A percentile compares a stretch with the other conserved stretches of the same genome.
phyloP scores from a whole-genome alignment of 2,888 invertebrate species.

The Listrodromus nycthemerus region DNA sequence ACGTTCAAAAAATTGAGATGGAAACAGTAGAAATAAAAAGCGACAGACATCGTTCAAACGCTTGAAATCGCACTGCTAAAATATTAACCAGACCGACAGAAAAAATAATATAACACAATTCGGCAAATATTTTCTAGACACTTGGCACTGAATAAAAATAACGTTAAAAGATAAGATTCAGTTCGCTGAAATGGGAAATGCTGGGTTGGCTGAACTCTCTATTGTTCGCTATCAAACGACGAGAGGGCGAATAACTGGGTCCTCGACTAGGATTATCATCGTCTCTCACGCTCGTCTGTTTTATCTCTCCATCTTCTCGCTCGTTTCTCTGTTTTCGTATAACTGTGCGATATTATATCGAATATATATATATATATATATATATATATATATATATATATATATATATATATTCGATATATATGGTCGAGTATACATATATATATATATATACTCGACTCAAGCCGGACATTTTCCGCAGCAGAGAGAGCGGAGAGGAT shows the following conservation, averaged over 20 bases:
- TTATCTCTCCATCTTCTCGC: constrained; percentile 45
- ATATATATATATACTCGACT: neutral
- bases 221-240: constrained; percentile 53
- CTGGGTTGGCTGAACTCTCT: constrained; percentile 47
- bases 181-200: constrained; percentile 11
- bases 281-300: constrained; percentile 32
- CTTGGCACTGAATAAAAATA: neutral
- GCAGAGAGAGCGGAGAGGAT: constrained; percentile 14
- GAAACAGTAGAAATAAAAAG: neutral
- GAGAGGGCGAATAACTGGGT: constrained; percentile 52
- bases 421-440: too few species aligned
- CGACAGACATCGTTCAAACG: too few species aligned
- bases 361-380: constrained; percentile 2
- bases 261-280: constrained; percentile 63
- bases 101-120: neutral
- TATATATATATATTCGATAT: constrained; percentile 1
- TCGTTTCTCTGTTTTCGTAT: neutral
- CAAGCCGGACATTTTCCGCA: constrained; percentile 33
- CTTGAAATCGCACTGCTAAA: too few species aligned
- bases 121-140: neutral
- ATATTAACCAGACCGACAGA: too few species aligned
- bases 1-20: too few species aligned
- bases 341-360: neutral
- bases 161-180: neutral
- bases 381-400: neutral